Evolutionary conservation across 2,888 invertebrate species (phyloP), one percentile per base, ranked within the genome.

Genomic region (Drosophila lacicola): DNA sequence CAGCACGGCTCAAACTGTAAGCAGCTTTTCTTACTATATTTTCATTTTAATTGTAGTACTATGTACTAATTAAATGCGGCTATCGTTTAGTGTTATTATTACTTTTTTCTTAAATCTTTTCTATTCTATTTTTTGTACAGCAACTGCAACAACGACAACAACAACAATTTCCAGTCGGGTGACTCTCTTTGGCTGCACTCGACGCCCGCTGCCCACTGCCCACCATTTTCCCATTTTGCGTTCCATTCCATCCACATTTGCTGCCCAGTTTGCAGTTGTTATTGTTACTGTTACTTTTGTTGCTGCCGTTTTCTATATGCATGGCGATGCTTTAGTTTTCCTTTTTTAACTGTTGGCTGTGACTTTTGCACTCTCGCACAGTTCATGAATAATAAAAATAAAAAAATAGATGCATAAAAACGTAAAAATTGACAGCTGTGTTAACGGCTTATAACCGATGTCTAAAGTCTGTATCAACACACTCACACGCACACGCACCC

Each of bases 101-200:
- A n/a, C 10, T 8, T 10, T 47, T 13, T 44, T 55, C 2, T 2
- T 25, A 25, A 29, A 8, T 29, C 29, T 29, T n/a, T n/a, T n/a
- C n/a, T n/a, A n/a, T n/a, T 8, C 29, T 8, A 8, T 63, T 57
- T 61, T 61, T 61, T 42, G 42, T 55, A 14, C 39, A 54, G 21
- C 58, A 67, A 10, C 41, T 34, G 34, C 34, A 14, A 39, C 37
- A 39, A 39, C 37, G 14, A 6, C 14, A 39, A 14, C 39, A 39
- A n/a, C 13, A 45, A 55, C 42, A 42, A 66, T 82, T 85, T 85
- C 75, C 82, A 81, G 86, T 85, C 75, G 79, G 82, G 47, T 77
- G 68, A 73, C 61, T 80, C 73, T 42, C 36, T 61, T 77, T 65
- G 81, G 68, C 74, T 69, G 74, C 74, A 61, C 46, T 53, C 34